Evolutionary conservation across 2,113 vertebrate species (phyloP).

Genomic region (Lampris incognitus): DNA sequence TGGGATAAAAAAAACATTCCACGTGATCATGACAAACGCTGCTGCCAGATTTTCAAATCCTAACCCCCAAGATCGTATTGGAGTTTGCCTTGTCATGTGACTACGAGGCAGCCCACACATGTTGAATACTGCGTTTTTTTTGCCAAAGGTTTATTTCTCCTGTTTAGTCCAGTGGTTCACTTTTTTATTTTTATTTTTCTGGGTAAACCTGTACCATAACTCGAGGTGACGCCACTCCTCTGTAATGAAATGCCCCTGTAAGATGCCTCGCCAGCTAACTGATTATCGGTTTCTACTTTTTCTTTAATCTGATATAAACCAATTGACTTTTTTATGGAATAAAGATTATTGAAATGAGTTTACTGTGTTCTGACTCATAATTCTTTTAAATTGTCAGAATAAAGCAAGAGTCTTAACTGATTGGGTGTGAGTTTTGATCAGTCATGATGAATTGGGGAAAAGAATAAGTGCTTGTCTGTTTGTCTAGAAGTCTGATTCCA

Average conservation of each 20-base stretch:
- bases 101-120: conserved; percentile 17
- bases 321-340: conserved; percentile 84
- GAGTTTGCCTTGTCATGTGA: conserved; percentile 30
- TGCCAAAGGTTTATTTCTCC: conserved; percentile 49
- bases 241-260: conserved; percentile 48
- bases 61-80: not conserved
- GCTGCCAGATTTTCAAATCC: conserved; percentile 7
- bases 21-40: conserved; percentile 4
- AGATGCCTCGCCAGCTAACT: conserved; percentile 73
- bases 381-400: too few species aligned
- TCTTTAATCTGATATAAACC: conserved; percentile 82
- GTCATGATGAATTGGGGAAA: too few species aligned
- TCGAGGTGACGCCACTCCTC: conserved; percentile 31
- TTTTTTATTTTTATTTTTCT: conserved; percentile 12
- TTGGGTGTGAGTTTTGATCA: too few species aligned
- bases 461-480: too few species aligned
- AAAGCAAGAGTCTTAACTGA: too few species aligned
- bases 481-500: too few species aligned
- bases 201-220: conserved; percentile 40
- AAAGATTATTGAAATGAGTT: conserved; percentile 77
- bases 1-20: conserved; percentile 62
- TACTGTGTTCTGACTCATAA: not conserved
- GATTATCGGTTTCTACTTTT: conserved; percentile 81
- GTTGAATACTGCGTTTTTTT: conserved; percentile 2
- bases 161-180: not conserved